Base-by-base conservation (phyloP, 2,797 vertebrate genomes). In the Dipus sagitta region DNA sequence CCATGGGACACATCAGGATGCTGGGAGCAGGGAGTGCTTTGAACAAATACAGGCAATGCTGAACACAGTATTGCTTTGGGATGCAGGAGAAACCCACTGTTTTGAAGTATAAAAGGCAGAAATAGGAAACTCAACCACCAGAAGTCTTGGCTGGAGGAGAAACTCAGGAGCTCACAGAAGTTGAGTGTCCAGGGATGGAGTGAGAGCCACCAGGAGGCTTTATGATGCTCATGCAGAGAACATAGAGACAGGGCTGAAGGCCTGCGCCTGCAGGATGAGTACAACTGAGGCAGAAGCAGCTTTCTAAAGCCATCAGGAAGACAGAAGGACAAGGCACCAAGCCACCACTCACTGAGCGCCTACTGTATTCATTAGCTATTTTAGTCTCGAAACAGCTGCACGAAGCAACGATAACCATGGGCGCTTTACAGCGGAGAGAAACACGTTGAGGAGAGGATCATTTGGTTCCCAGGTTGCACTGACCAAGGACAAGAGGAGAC, bases 381-480 rank as follows among this genome's bases (percentile, higher is more conserved):
- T 86, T 52, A 34, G 68, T 6, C 32, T 6, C 52, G 24, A 34
- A 20, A 28, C 9, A 42, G 24, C n/a, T 30, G 42, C 34, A 0
- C 0, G 4, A n/a, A 60, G 1, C 26, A 30, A 26, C 21, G 4
- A 7, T 20, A 14, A 24, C 54, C 70, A 23, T 0, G 0, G 15
- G 6, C 21, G 3, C 2, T 34, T 68, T 14, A 70, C 4, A 14
- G 30, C 2, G 6, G 17, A 74, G 77, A 67, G 75, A 65, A 60
- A 30, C 0, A 0, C 6, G 10, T 4, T 1, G 34, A 64, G 60
- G 65, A 30, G 24, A 1, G 26, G 32, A 0, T 6, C 18, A n/a
- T 14, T 52, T 15, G 52, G 0, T 21, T 5, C 28, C 54, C 6
- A 3, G 17, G 74, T 70, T 26, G 20, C 0, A 6, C 80, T 47